These are phyloP conservation scores for Valencia hispanica DNA, from an alignment of 2,797 vertebrate species.

Conservation along the genomic window DNA sequence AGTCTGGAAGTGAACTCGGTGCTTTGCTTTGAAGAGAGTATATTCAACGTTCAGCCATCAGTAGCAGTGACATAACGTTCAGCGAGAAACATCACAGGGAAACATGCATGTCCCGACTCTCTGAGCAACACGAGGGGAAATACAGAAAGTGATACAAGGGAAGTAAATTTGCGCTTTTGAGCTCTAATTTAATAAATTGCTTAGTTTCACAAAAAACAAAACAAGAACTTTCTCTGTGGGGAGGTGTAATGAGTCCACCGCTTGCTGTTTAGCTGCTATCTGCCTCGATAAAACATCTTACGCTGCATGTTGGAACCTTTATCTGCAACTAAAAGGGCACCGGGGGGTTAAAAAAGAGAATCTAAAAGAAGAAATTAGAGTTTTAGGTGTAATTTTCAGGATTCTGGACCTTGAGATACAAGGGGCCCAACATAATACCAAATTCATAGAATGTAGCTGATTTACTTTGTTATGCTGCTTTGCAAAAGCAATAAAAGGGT, in stretches of 20 bases:
- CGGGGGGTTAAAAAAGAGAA: neutral
- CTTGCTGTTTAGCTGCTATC: conserved; percentile 45
- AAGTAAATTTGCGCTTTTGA: neutral
- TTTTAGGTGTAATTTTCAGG: neutral
- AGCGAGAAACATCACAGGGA: neutral
- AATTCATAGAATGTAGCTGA: neutral
- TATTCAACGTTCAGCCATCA: too few species aligned
- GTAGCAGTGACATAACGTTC: too few species aligned
- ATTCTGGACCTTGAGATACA: neutral
- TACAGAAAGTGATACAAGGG: conserved; percentile 6
- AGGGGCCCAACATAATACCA: neutral
- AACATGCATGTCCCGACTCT: neutral
- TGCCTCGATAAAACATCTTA: conserved; percentile 28
- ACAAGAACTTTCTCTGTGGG: conserved; percentile 26
- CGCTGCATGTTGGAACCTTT: conserved; percentile 19
- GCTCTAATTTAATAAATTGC: conserved; percentile 44
- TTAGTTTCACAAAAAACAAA: conserved; percentile 36
- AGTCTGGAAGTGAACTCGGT: neutral
- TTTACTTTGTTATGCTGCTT: neutral
- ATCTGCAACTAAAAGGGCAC: neutral
- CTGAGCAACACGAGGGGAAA: conserved; percentile 1
- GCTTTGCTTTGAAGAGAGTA: neutral
- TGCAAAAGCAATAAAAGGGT: too few species aligned
- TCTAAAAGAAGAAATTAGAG: neutral
- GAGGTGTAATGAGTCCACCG: conserved; percentile 24